A percentile compares a stretch with the other conserved stretches of the same genome.
These are phyloP conservation scores for Enchytraeus crypticus DNA, from an alignment of 2,888 invertebrate species.

Conservation along the genomic window DNA sequence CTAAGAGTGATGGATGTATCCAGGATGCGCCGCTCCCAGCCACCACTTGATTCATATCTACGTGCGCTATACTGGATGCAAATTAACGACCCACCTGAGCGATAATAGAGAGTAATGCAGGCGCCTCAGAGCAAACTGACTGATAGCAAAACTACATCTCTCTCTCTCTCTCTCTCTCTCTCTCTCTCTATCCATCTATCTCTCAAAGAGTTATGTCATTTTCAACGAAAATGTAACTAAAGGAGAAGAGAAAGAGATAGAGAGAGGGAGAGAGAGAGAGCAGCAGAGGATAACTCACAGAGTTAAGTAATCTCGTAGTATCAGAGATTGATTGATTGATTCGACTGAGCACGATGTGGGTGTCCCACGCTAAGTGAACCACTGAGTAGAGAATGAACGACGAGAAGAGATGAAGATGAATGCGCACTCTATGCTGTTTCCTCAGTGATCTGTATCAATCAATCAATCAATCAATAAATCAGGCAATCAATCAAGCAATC, in stretches of 20 bases:
- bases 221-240: too few species aligned
- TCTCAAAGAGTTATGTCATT: too few species aligned
- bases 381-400: slow-evolving; percentile 35
- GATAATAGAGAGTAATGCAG: too few species aligned
- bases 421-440: slow-evolving; percentile 38
- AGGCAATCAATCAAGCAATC: too few species aligned
- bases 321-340: slow-evolving; percentile 20
- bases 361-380: slow-evolving; percentile 37
- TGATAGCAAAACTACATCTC: not conserved
- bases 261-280: not conserved
- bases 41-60: too few species aligned
- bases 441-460: slow-evolving; percentile 35
- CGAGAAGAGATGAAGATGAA: slow-evolving; percentile 41
- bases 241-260: too few species aligned
- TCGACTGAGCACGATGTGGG: slow-evolving; percentile 36
- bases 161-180: slow-evolving; percentile 1
- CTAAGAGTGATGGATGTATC: too few species aligned
- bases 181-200: not conserved
- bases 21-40: too few species aligned
- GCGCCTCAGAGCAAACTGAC: too few species aligned
- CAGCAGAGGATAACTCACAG: not conserved
- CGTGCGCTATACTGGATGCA: too few species aligned
- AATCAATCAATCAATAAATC: too few species aligned
- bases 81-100: too few species aligned
- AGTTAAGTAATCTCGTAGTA: slow-evolving; percentile 6